These are phyloP conservation scores for Tubulanus polymorphus DNA, from an alignment of 2,888 invertebrate genomes.

Conservation along the genomic window DNA sequence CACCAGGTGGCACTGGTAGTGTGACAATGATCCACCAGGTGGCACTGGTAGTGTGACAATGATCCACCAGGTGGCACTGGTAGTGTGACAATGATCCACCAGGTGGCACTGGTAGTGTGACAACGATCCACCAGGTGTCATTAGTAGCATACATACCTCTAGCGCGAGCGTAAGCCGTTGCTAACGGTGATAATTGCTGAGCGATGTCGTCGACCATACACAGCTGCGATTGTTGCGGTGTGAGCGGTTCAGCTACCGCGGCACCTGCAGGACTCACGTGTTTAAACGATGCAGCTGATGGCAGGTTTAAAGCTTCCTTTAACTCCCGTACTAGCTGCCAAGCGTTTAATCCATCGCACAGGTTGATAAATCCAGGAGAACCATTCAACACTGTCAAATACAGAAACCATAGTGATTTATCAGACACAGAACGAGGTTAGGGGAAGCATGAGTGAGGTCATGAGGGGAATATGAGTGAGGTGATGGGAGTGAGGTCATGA, in stretches of 20 bases:
- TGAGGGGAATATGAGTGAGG: neutral
- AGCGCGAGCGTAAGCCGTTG: conserved; percentile 90
- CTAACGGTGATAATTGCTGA: conserved; percentile 69
- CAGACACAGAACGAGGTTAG: conserved; percentile 1
- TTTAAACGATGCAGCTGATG: conserved; percentile 92
- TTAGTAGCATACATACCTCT: conserved; percentile 59
- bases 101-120: neutral
- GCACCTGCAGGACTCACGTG: conserved; percentile 97
- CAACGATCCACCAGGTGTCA: neutral
- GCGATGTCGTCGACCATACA: conserved; percentile 89
- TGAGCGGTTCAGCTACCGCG: conserved; percentile 80
- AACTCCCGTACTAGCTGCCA: conserved; percentile 94
- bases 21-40: too few relatives aligned
- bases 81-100: neutral
- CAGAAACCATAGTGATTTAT: neutral
- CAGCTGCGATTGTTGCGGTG: conserved; percentile 71
- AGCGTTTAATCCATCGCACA: conserved; percentile 94
- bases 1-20: too few relatives aligned
- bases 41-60: too few relatives aligned
- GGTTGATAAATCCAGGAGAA: conserved; percentile 93
- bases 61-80: too few relatives aligned
- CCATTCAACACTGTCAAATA: conserved; percentile 73
- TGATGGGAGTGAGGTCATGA: neutral
- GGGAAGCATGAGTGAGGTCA: neutral
- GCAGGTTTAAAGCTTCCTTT: conserved; percentile 70